Conservation (phyloP, 2,113 vertebrate genomes). For the Phasianus colchicus region DNA sequence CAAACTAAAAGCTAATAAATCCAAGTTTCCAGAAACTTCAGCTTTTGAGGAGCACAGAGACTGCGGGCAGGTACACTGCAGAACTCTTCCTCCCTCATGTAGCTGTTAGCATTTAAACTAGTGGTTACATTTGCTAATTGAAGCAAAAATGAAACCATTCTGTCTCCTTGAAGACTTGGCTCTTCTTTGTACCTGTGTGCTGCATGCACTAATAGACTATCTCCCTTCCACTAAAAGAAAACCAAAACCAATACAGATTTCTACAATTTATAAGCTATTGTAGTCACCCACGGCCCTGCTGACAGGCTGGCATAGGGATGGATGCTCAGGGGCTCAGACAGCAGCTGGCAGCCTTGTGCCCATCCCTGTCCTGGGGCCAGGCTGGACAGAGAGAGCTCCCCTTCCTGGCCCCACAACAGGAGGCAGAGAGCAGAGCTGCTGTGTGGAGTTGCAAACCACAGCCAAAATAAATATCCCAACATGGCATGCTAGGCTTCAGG, state of each 20-base stretch:
- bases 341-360: neutral
- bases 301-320: neutral
- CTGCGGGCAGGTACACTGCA: neutral
- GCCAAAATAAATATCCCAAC: neutral
- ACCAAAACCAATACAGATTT: neutral
- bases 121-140: neutral
- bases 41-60: neutral
- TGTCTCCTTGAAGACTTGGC: neutral
- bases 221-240: neutral
- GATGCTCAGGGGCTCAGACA: neutral
- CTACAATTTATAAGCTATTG: neutral
- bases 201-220: accelerated
- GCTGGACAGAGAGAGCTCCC: neutral
- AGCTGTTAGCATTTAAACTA: neutral
- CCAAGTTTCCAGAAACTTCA: neutral
- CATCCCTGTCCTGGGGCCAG: accelerated
- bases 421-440: neutral
- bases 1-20: neutral
- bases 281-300: accelerated
- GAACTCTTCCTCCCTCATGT: accelerated
- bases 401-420: accelerated
- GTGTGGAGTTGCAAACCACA: neutral
- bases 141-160: neutral
- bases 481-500: accelerated
- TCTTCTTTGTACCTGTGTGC: neutral